Evolutionary conservation across 2,113 vertebrate genomes (phyloP), one percentile per base, ranked within the genome.

Genomic region (Myotis lucifugus): DNA sequence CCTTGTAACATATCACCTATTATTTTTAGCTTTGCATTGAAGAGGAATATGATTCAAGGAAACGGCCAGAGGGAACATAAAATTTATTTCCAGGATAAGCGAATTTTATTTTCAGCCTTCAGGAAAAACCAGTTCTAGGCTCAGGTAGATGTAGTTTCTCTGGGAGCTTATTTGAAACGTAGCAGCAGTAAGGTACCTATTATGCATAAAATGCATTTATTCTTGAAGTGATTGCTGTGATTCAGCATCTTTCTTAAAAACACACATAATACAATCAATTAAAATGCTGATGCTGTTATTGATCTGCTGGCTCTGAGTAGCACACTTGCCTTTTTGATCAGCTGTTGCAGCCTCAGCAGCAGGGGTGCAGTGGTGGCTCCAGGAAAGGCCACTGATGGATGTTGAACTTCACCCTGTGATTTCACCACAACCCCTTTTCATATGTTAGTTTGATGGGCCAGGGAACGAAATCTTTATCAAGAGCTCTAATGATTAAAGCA

Each of bases 11-110:
- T 40, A 23, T 74, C 74, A 48, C 10, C 32, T 64, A 12, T 50
- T 79, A 82, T 82, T 93, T 90, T 90, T 76, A 90, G n/a, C 87
- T 95, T 82, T 83, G 40, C 9, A 14, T 15, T 23, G 40, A 59
- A 67, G 46, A 67, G 48, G 66, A 48, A 54, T 46, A 46, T 14
- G 50, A 54, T 77, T 82, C 56, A 67, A 17, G 21, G 25, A 70
- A 32, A 77, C 27, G 32, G 50, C 82, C 40, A 70, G 76, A 76
- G 21, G 27, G 52, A 83, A 91, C 74, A 61, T 52, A 40, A 76
- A 46, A 52, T 70, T 76, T 77, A 54, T 87, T 82, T 70, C 27
- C 50, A 64, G 76, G 29, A 82, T 87, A 84, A 91, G 88, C 61
- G 91, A n/a, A 54, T 66, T 67, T 70, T 88, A 46, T 64, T 82